Evolutionary conservation across 2,888 invertebrate genomes (phyloP).

Genomic region (Nasonia oneida): DNA sequence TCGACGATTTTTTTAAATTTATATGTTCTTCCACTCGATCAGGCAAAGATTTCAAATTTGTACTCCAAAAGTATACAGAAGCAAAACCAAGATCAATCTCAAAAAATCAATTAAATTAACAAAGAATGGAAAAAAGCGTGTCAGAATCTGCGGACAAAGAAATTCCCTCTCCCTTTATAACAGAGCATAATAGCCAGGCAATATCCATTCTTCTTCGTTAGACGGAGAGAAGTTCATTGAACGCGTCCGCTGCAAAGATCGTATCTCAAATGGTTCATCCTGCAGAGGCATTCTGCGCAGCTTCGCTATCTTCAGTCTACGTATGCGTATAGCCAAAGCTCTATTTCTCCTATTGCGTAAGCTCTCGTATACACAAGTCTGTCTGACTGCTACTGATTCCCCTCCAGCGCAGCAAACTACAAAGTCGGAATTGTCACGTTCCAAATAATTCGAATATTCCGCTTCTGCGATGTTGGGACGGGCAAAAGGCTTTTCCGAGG

Average conservation of each 20-base stretch:
- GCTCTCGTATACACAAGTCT: conserved; percentile 12
- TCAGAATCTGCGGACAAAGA: too few relatives aligned
- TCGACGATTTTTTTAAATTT: too few relatives aligned
- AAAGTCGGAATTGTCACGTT: conserved; percentile 50
- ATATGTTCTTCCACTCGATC: too few relatives aligned
- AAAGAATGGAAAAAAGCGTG: neutral
- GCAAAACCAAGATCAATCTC: neutral
- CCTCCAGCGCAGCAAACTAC: conserved; percentile 27
- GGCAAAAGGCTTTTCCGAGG: too few relatives aligned
- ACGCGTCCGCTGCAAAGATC: conserved; percentile 28
- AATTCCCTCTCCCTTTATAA: too few relatives aligned
- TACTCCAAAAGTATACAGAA: neutral
- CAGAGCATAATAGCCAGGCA: conserved; percentile 1
- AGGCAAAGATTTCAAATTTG: neutral
- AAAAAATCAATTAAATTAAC: conserved; percentile 26
- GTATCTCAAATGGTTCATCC: conserved; percentile 42
- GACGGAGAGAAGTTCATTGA: conserved; percentile 3
- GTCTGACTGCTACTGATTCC: neutral
- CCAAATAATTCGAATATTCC: conserved; percentile 47
- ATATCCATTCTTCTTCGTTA: conserved; percentile 21
- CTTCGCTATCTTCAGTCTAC: conserved; percentile 21
- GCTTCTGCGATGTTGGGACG: too few relatives aligned
- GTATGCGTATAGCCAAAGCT: neutral
- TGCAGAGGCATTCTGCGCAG: neutral
- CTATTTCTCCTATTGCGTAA: neutral